These are phyloP conservation scores for Scaptomyza pallida DNA, from an alignment of 1,140 invertebrate genomes.

Conservation along the genomic window DNA sequence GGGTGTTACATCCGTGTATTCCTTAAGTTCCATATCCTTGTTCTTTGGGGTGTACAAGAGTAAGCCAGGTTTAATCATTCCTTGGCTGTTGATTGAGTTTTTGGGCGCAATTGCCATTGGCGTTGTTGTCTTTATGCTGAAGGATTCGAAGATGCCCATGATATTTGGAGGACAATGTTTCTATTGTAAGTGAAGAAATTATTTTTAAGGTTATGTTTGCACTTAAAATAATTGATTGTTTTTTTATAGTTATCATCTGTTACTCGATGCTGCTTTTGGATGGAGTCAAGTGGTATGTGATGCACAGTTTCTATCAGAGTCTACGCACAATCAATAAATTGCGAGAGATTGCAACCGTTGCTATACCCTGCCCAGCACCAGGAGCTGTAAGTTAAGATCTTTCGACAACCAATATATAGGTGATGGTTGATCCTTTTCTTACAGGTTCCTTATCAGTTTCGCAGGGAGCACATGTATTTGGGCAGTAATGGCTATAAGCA, in stretches of 20 bases:
- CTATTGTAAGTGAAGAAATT: slow-evolving; percentile 64
- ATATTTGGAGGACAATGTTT: slow-evolving; percentile 65
- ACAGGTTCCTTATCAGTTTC: slow-evolving; percentile 79
- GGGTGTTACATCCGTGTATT: slow-evolving; percentile 56
- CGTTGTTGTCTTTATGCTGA: slow-evolving; percentile 65
- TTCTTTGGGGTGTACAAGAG: slow-evolving; percentile 79
- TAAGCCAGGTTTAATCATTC: slow-evolving; percentile 69
- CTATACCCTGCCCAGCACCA: slow-evolving; percentile 79
- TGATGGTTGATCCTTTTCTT: neutral
- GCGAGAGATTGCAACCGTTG: slow-evolving; percentile 80
- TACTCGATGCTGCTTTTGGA: slow-evolving; percentile 68
- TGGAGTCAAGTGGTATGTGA: slow-evolving; percentile 76
- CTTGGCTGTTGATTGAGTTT: slow-evolving; percentile 77
- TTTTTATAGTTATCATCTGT: slow-evolving; percentile 65
- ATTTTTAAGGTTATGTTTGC: neutral
- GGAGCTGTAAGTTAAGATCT: slow-evolving; percentile 60
- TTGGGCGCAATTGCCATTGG: slow-evolving; percentile 57
- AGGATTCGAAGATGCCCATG: slow-evolving; percentile 60
- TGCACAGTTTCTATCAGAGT: slow-evolving; percentile 79
- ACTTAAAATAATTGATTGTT: neutral
- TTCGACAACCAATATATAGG: neutral
- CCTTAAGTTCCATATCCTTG: slow-evolving; percentile 65
- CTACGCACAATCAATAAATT: slow-evolving; percentile 78
- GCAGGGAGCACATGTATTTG: slow-evolving; percentile 80
- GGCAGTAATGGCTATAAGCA: slow-evolving; percentile 83